Conservation (phyloP, 1,140 invertebrate species). For the Drosophila nasuta region DNA sequence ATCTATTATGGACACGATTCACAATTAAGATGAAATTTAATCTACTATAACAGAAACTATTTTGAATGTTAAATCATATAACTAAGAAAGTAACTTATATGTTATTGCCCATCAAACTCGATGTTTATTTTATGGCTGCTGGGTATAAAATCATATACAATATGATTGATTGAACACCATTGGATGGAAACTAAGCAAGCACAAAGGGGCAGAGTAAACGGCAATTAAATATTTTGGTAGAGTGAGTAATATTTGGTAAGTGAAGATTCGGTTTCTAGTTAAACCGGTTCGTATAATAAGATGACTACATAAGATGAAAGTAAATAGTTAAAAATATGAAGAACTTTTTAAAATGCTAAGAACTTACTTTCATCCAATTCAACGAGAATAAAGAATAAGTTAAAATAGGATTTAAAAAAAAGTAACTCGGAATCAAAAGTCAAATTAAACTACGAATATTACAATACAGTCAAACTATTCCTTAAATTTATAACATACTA, state of each 20-base stretch:
- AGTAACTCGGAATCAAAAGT: neutral
- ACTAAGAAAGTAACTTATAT: neutral
- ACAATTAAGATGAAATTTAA: too few relatives aligned
- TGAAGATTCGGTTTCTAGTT: conserved; percentile 47
- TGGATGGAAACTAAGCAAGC: conserved; percentile 26
- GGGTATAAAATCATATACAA: conserved; percentile 42
- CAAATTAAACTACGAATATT: neutral
- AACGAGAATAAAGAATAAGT: too few relatives aligned
- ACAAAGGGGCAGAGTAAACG: conserved; percentile 12
- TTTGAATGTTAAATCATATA: neutral
- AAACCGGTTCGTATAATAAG: conserved; percentile 49
- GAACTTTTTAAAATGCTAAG: neutral
- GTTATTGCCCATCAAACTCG: neutral
- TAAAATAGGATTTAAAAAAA: too few relatives aligned
- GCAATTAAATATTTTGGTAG: conserved; percentile 48
- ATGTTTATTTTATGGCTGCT: neutral
- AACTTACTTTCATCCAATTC: neutral
- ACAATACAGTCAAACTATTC: neutral
- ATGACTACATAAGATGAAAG: neutral
- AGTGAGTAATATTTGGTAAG: conserved; percentile 41
- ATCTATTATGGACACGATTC: too few relatives aligned
- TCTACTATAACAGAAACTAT: too few relatives aligned
- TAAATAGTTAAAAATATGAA: neutral
- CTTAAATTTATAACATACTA: neutral
- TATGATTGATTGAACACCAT: conserved; percentile 64